Percentiles rank a stretch among this genome's conserved stretches.
phyloP scores from a whole-genome alignment of 2,888 invertebrate genomes.

The Drosophila kanekoi region DNA sequence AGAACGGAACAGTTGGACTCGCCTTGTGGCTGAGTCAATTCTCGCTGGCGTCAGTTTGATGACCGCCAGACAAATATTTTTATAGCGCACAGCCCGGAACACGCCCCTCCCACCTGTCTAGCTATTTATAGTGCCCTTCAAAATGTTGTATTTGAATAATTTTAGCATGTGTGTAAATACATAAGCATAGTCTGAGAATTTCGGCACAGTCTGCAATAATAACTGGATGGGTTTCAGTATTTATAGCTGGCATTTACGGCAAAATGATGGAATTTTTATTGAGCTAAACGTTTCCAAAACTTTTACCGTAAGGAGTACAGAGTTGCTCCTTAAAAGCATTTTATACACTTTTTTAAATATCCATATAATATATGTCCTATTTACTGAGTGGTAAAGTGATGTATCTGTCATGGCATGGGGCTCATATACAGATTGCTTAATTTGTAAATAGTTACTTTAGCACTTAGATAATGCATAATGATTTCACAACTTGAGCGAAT shows the following conservation, averaged over 20 bases:
- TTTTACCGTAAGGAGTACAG: no score
- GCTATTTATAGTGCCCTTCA: constrained; percentile 16
- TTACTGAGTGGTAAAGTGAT: no score
- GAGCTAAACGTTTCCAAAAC: no score
- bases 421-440: no score
- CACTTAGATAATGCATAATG: no score
- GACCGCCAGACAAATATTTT: constrained; percentile 46
- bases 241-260: not conserved
- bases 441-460: no score
- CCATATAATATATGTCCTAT: no score
- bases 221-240: not conserved
- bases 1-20: constrained; percentile 7
- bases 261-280: not conserved
- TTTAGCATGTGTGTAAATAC: constrained; percentile 43
- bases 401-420: no score
- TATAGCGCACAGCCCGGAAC: constrained; percentile 10
- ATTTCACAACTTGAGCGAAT: no score
- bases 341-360: no score
- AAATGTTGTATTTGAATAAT: constrained; percentile 14
- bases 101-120: constrained; percentile 7
- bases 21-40: constrained; percentile 19
- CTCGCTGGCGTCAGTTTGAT: constrained; percentile 40
- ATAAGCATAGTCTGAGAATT: constrained; percentile 19
- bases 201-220: not conserved
- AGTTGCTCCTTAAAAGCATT: no score